Base-by-base conservation (phyloP, 2,888 invertebrate species). In the Athetis lepigone region DNA sequence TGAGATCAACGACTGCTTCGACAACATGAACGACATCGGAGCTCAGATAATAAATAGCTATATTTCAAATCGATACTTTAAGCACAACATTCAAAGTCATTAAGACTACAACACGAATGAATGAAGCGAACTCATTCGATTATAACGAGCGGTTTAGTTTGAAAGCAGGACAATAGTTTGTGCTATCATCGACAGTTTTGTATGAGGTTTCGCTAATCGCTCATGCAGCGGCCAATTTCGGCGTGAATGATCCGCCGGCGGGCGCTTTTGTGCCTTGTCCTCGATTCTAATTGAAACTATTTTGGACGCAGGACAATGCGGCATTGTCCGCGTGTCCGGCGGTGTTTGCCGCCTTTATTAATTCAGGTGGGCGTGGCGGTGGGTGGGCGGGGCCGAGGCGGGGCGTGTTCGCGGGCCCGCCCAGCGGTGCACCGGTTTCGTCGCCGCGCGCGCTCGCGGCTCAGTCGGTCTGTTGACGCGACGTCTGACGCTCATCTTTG, bases 231-330 rank as follows among this genome's bases (percentile, higher is more conserved):
- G 89, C 88, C 92, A 92, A 93, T 93, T 92, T 90, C 85, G 85
- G 81, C 79, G 88, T 89, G 90, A 91, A 92, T 90, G 92, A 90
- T 90, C 89, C 87, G 86, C 84, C 84, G 87, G 85, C 88, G 87
- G 86, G 83, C 75, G 90, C 93, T 93, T 92, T 93, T 94, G 93
- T 93, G 89, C 88, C 86, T 87, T 85, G 88, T 90, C 84, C 90
- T 88, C 90, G 92, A 88, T 92, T 93, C 94, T 94, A 94, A 95
- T 94, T 94, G 94, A 94, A 95, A 95, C 95, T 94, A 94, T 95
- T 95, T 94, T 91, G 94, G 92, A 89, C 91, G 88, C 82, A 88
- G 93, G 93, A 95, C 95, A 94, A 94, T 92, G 92, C 87, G 76
- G 92, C 88, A 94, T 94, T 94, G 94, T 94, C 93, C 93, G 93